A percentile compares a stretch with the other conserved stretches of the same genome.
Evolutionary conservation across 2,888 invertebrate genomes (phyloP).

Genomic region (Synergus umbraculus): DNA sequence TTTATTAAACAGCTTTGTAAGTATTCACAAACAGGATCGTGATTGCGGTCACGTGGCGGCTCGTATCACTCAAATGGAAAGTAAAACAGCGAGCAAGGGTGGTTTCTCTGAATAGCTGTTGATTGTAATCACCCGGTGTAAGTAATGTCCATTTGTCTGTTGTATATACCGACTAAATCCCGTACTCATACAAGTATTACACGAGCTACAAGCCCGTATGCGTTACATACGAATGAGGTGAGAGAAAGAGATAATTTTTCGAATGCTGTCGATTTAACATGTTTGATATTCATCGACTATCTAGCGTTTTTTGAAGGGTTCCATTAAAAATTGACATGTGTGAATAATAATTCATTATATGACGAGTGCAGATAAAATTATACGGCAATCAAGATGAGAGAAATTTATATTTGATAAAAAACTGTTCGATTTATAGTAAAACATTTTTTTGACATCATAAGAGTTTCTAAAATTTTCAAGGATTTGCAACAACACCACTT

Average conservation of each 20-base stretch:
- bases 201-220: neutral
- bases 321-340: neutral
- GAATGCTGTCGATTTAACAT: neutral
- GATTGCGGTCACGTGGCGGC: slow-evolving; percentile 77
- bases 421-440: neutral
- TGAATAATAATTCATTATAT: neutral
- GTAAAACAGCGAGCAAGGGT: slow-evolving; percentile 72
- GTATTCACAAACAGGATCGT: slow-evolving; percentile 73
- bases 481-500: neutral
- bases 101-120: slow-evolving; percentile 75
- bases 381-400: neutral
- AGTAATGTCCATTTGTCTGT: slow-evolving; percentile 72
- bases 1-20: slow-evolving; percentile 73
- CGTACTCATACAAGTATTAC: slow-evolving; percentile 38
- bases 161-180: slow-evolving; percentile 59
- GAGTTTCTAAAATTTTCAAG: neutral
- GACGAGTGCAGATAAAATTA: neutral
- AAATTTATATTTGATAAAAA: neutral
- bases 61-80: slow-evolving; percentile 71
- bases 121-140: slow-evolving; percentile 76
- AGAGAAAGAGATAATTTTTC: neutral
- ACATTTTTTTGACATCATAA: neutral
- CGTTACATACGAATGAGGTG: neutral
- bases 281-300: neutral
- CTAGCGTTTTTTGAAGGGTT: neutral